A percentile compares a stretch with the other conserved stretches of the same genome.
Evolutionary conservation across 2,797 vertebrate genomes (phyloP).

Genomic region (Apogon hyalosoma): DNA sequence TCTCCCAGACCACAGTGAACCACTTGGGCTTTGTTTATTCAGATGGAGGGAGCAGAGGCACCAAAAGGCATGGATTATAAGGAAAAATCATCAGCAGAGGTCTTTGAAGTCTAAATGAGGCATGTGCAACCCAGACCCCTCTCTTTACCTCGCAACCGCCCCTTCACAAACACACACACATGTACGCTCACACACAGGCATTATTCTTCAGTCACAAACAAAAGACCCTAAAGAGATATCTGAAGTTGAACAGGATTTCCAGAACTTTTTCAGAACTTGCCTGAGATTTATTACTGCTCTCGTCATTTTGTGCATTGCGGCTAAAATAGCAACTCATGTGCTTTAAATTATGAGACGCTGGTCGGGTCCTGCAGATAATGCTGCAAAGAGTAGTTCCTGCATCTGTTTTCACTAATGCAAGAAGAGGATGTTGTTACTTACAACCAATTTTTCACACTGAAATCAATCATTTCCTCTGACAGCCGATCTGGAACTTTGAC

Average conservation of each 20-base stretch:
- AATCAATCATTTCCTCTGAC: conserved; percentile 84
- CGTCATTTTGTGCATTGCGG: conserved; percentile 82
- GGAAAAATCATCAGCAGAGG: conserved; percentile 87
- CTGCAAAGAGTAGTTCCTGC: conserved; percentile 80
- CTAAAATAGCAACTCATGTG: conserved; percentile 85
- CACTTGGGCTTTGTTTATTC: conserved; percentile 88
- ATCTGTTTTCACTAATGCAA: conserved; percentile 88
- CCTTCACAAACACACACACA: conserved; percentile 41
- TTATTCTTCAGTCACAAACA: conserved; percentile 80
- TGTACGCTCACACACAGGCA: conserved; percentile 39
- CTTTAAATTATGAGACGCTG: conserved; percentile 83
- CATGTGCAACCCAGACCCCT: conserved; percentile 89
- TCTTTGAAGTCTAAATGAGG: conserved; percentile 93
- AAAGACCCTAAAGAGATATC: conserved; percentile 76
- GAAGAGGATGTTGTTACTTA: conserved; percentile 90
- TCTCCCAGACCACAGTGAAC: conserved; percentile 80
- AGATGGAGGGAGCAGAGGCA: conserved; percentile 85
- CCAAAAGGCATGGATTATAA: conserved; percentile 87
- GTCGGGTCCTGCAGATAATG: conserved; percentile 86
- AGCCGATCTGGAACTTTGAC: conserved; percentile 73
- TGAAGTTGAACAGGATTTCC: conserved; percentile 70
- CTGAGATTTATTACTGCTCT: conserved; percentile 82
- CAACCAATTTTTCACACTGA: conserved; percentile 86
- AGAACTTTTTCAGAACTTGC: conserved; percentile 77
- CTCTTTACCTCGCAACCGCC: conserved; percentile 65